Percentiles rank a stretch among this genome's conserved stretches.
phyloP scores from a whole-genome alignment of 2,888 invertebrate genomes.

The Tetheella fluctuosa region DNA sequence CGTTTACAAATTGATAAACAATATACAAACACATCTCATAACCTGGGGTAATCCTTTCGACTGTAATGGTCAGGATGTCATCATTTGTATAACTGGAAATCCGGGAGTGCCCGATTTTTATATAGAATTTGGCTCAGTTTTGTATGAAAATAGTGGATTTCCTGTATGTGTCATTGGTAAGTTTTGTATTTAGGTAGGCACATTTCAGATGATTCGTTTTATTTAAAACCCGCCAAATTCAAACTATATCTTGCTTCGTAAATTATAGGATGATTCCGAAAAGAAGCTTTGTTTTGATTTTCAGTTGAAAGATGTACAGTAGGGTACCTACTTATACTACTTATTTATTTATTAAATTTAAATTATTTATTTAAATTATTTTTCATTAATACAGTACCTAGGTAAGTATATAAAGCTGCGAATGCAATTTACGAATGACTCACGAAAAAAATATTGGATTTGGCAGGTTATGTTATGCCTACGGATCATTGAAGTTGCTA shows the following conservation, averaged over 20 bases:
- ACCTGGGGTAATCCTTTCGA: constrained; percentile 89
- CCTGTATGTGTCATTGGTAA: constrained; percentile 92
- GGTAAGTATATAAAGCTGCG: too few relatives aligned
- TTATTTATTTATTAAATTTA: too few relatives aligned
- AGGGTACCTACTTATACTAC: too few relatives aligned
- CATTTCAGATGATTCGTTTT: neutral
- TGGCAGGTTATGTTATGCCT: too few relatives aligned
- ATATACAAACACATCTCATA: constrained; percentile 88
- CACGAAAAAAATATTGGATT: too few relatives aligned
- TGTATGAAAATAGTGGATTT: constrained; percentile 85
- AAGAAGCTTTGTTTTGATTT: neutral
- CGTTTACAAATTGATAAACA: constrained; percentile 76
- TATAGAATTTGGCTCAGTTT: constrained; percentile 86
- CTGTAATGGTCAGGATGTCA: constrained; percentile 84
- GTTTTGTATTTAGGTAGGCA: constrained; percentile 22
- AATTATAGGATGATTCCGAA: neutral
- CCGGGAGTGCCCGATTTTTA: constrained; percentile 94
- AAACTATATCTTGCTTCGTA: neutral
- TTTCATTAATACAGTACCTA: too few relatives aligned
- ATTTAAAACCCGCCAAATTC: neutral
- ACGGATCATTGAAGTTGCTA: neutral
- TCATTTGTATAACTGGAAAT: constrained; percentile 93
- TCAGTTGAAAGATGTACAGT: too few relatives aligned
- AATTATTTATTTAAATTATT: too few relatives aligned
- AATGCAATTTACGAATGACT: too few relatives aligned